phyloP scores from a whole-genome alignment of 2,113 vertebrate genomes.

The Reinhardtius hippoglossoides region DNA sequence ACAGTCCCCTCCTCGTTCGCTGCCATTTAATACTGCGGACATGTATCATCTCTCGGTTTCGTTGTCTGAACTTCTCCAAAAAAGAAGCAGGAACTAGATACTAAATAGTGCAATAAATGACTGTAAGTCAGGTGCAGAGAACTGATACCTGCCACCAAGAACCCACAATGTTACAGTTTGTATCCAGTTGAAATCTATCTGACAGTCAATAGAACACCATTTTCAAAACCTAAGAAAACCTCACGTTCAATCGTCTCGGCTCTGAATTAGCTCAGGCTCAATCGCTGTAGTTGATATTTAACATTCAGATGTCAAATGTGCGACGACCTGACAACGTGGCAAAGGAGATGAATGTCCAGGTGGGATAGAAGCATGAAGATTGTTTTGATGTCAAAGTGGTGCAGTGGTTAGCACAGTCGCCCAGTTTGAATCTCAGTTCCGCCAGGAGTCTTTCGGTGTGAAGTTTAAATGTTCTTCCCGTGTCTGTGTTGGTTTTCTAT shows the following conservation, averaged over 20 bases:
- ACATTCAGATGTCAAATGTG: slow-evolving; percentile 34
- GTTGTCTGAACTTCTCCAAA: background rate
- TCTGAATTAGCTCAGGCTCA: slow-evolving; percentile 18
- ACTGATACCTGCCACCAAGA: slow-evolving; percentile 5
- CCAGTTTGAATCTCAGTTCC: no score
- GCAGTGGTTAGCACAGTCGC: no score
- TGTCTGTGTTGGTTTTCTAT: no score
- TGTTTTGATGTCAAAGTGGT: background rate
- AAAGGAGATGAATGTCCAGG: slow-evolving; percentile 5
- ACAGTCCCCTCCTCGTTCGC: slow-evolving; percentile 19
- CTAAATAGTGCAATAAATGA: background rate
- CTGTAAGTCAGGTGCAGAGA: background rate
- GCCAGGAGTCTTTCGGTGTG: no score
- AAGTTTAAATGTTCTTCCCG: no score
- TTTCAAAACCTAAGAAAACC: background rate
- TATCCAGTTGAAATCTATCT: background rate
- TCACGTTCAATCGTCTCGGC: background rate
- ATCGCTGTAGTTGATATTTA: slow-evolving; percentile 26
- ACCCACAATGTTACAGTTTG: no score
- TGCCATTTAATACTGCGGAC: slow-evolving; percentile 7
- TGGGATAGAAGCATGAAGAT: background rate
- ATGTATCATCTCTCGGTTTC: slow-evolving; percentile 6
- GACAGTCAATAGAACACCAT: background rate
- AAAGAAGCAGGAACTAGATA: slow-evolving; percentile 25
- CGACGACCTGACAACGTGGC: background rate